Conservation (phyloP, 2,888 invertebrate genomes). For the Drosophila fungiperda region DNA sequence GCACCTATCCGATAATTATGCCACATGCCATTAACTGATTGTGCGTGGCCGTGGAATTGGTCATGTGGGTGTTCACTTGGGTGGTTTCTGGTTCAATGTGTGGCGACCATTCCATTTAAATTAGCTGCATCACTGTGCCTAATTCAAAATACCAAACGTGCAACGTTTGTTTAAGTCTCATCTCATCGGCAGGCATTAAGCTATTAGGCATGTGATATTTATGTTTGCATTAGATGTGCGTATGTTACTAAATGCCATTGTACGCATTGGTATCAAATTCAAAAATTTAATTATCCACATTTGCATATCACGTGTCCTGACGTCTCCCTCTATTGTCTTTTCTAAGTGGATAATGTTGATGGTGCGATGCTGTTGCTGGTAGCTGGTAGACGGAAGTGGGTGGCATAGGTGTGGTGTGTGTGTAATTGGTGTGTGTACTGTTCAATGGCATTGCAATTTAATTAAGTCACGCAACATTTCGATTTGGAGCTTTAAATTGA, state of each 20-base stretch:
- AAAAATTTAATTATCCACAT: conserved; percentile 73
- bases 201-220: conserved; percentile 52
- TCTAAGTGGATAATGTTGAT: conserved; percentile 44
- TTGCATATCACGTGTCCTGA: conserved; percentile 68
- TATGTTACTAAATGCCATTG: not conserved
- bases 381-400: not conserved
- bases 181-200: conserved; percentile 63
- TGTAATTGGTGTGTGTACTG: conserved; percentile 8
- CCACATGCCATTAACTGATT: conserved; percentile 60
- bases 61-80: not conserved
- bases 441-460: conserved; percentile 69
- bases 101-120: conserved; percentile 38
- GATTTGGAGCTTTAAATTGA: conserved; percentile 70
- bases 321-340: conserved; percentile 41
- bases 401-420: not conserved
- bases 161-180: conserved; percentile 45
- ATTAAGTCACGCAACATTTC: conserved; percentile 79
- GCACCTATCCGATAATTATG: conserved; percentile 70
- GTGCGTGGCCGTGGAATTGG: conserved; percentile 13
- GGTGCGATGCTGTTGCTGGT: not conserved
- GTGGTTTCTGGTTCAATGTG: not conserved
- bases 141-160: conserved; percentile 50
- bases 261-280: conserved; percentile 44
- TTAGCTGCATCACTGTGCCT: conserved; percentile 45
- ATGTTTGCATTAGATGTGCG: conserved; percentile 12